Percentiles rank a stretch among this genome's conserved stretches.
These are phyloP conservation scores for Papilio elwesi DNA, from an alignment of 2,888 invertebrate species.

Conservation along the genomic window DNA sequence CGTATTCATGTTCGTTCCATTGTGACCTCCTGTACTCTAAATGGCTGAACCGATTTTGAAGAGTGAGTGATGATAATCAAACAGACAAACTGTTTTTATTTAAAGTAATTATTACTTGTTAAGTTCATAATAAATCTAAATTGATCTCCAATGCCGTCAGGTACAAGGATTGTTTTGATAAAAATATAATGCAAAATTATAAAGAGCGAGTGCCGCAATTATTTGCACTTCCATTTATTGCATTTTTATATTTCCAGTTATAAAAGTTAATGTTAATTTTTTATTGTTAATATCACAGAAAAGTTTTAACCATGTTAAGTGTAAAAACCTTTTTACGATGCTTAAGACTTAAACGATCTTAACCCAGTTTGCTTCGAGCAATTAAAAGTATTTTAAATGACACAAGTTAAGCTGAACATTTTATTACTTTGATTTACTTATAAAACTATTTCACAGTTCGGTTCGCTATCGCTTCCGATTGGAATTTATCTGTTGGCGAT, in stretches of 20 bases:
- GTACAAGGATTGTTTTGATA: too few species aligned
- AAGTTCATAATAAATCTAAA: too few species aligned
- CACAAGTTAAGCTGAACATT: conserved; percentile 22
- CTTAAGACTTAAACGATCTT: conserved; percentile 13
- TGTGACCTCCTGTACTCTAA: too few species aligned
- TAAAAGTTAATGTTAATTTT: conserved; percentile 7
- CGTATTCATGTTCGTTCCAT: too few species aligned
- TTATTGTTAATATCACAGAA: not conserved
- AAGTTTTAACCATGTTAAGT: not conserved
- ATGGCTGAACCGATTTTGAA: too few species aligned
- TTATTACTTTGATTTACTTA: conserved; percentile 27
- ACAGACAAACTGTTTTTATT: too few species aligned
- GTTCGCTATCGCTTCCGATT: conserved; percentile 26
- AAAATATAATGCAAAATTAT: not conserved
- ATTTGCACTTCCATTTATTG: not conserved
- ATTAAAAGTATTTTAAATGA: conserved; percentile 29
- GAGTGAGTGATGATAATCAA: too few species aligned
- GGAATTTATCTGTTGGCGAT: conserved; percentile 33
- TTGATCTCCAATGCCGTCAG: too few species aligned
- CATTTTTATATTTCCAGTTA: not conserved
- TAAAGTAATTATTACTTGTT: too few species aligned
- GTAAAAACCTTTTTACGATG: conserved; percentile 16
- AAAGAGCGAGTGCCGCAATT: not conserved
- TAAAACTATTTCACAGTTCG: conserved; percentile 31
- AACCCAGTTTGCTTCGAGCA: conserved; percentile 9